These are phyloP conservation scores for Alfaro cultratus DNA, from an alignment of 2,797 vertebrate species.

Conservation along the genomic window DNA sequence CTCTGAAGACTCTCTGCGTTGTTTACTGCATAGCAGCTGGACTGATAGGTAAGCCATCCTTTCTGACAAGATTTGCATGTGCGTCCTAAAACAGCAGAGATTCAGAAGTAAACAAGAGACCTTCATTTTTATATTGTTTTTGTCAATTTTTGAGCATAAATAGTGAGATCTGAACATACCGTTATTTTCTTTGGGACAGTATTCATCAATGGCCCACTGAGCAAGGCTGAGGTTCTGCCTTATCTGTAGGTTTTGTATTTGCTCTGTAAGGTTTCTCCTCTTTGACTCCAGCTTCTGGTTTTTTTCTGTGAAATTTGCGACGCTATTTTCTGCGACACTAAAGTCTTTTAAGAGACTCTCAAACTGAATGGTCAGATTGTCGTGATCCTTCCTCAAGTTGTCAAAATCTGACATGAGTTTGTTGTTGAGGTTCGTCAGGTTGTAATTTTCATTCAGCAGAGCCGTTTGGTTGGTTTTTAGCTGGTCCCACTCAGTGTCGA, in stretches of 20 bases:
- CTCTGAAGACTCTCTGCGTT: fast-evolving
- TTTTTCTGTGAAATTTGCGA: neutral
- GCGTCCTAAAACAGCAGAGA: neutral
- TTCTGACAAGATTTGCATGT: neutral
- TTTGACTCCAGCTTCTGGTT: neutral
- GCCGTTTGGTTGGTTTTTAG: neutral
- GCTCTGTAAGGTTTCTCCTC: neutral
- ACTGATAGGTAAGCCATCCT: neutral
- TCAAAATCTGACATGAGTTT: neutral
- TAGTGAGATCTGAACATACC: neutral
- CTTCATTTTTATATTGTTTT: neutral
- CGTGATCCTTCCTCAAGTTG: neutral
- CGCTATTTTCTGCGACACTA: neutral
- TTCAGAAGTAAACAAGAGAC: neutral
- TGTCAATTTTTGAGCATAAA: neutral
- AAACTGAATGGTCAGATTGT: neutral
- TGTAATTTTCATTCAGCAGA: neutral
- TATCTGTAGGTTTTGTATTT: neutral
- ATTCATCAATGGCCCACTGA: slow-evolving; percentile 2
- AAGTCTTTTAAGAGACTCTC: neutral
- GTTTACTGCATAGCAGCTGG: neutral
- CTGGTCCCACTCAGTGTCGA: neutral
- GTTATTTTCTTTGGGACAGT: neutral
- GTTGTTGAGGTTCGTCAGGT: neutral
- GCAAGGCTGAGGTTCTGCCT: neutral